A percentile compares a stretch with the other conserved stretches of the same genome.
Evolutionary conservation across 2,888 invertebrate genomes (phyloP).

Genomic region (Xanthia icteritia): DNA sequence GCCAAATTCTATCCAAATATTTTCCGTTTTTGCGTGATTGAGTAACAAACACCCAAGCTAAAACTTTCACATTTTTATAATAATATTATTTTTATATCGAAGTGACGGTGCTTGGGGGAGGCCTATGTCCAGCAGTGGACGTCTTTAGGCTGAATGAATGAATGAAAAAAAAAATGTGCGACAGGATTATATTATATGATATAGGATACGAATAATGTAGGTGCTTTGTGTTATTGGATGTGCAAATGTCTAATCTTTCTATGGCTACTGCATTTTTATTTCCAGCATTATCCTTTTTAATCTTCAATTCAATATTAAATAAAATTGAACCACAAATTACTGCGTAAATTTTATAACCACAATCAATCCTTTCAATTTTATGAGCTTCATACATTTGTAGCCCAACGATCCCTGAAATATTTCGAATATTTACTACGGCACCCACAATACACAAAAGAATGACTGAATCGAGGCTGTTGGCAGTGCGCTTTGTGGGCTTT

Average conservation of each 20-base stretch:
- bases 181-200: too few species aligned
- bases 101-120: too few species aligned
- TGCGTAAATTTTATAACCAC: background rate
- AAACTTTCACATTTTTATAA: too few species aligned
- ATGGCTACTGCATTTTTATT: background rate
- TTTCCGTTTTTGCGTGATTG: too few species aligned
- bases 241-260: background rate
- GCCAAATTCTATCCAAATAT: too few species aligned
- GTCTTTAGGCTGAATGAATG: too few species aligned
- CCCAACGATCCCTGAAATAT: background rate
- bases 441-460: conserved; percentile 21
- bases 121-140: too few species aligned
- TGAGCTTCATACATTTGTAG: background rate
- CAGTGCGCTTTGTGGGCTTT: conserved; percentile 8
- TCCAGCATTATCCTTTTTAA: background rate
- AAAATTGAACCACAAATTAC: too few species aligned
- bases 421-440: conserved; percentile 18
- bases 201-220: background rate
- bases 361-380: background rate
- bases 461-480: conserved; percentile 10
- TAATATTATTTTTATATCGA: too few species aligned
- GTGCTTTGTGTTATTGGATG: background rate
- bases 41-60: too few species aligned
- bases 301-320: background rate
- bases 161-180: too few species aligned